phyloP scores from a whole-genome alignment of 2,113 vertebrate genomes.

The Sorex fumeus region DNA sequence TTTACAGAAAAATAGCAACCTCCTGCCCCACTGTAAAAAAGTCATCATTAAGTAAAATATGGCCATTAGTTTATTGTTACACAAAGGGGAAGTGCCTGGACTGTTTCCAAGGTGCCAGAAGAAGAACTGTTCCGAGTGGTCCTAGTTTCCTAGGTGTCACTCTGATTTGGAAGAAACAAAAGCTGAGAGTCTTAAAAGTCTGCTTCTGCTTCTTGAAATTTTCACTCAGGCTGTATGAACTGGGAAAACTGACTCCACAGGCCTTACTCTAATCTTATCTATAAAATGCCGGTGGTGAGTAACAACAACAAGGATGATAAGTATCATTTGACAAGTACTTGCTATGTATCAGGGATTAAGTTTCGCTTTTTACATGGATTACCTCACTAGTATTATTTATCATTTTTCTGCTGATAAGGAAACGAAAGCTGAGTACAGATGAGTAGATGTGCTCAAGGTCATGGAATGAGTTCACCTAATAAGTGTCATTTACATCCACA shows the following conservation, averaged over 20 bases:
- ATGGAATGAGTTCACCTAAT: background rate
- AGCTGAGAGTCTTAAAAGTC: background rate
- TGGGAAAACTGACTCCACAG: background rate
- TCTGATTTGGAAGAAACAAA: background rate
- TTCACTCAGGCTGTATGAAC: background rate
- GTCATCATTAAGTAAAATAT: background rate
- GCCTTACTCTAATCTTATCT: background rate
- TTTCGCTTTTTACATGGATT: background rate
- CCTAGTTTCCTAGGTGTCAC: background rate
- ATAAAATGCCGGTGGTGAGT: background rate
- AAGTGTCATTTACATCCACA: background rate
- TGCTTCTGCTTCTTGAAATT: background rate
- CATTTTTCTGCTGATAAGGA: background rate
- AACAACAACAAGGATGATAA: too few species aligned
- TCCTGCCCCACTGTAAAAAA: slow-evolving; percentile 9
- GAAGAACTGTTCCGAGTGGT: background rate
- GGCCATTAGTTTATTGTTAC: background rate
- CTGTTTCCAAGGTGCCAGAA: background rate
- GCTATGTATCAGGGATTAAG: background rate
- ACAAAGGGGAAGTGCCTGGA: background rate
- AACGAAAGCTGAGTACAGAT: background rate
- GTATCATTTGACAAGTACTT: background rate
- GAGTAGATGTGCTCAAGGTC: background rate
- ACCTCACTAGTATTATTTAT: background rate
- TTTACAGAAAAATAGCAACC: slow-evolving; percentile 12